Base-by-base conservation (phyloP, 2,113 vertebrate species). In the Colossoma macropomum region DNA sequence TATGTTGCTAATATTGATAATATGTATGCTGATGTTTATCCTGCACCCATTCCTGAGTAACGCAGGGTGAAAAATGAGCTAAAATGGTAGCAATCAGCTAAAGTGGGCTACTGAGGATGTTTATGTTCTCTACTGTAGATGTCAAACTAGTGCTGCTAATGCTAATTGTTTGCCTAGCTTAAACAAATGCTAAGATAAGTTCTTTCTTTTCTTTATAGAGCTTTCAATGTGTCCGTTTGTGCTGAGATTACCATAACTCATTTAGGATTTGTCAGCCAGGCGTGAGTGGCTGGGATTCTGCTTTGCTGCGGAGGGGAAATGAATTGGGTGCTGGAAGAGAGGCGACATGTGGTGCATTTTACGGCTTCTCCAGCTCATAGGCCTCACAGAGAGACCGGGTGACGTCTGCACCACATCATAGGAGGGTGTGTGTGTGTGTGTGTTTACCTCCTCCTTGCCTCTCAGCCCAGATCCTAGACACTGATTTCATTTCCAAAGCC, bases 331-430 rank as follows among this genome's bases (percentile, higher is more conserved):
- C 54, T 80, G 73, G 27, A 52, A 66, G 71, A 81, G 60, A 32
- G n/a, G 50, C 59, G 11, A 62, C 77, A 85, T 80, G 73, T 87
- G 86, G 80, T 23, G 41, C 52, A 77, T 79, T 62, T 82, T 80
- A 80, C 23, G 21, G 68, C 27, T 83, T 54, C 86, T 79, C 25
- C 48, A 30, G 41, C 52, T 77, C 62, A 32, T 48, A 71, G 80
- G 66, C 72, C 60, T 66, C 73, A 78, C 80, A 85, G 48, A 48
- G 76, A 80, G 86, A 59, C 77, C 75, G 66, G 41, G 59, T 85
- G 80, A 85, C 70, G 83, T 87, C 81, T 83, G 69, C 27, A 77
- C 86, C 86, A 85, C 86, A 87, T 87, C 80, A 87, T 60, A 85
- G 77, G 32, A 56, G 15, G 19, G 60, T 81, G 60, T 83, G 76